phyloP scores from a whole-genome alignment of 1,140 invertebrate genomes.

The Hypothenemus hampei region DNA sequence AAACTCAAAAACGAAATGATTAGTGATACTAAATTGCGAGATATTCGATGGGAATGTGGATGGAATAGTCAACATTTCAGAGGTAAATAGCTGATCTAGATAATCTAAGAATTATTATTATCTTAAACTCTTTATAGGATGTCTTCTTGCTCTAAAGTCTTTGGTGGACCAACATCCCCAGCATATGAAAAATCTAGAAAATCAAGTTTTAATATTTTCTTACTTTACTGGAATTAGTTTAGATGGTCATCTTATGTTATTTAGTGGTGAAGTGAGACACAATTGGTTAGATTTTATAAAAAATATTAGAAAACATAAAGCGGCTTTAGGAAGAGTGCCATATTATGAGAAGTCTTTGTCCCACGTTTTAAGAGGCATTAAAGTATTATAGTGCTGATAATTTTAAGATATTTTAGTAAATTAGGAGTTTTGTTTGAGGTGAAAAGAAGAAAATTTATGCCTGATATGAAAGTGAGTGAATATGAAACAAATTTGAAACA shows the following conservation, averaged over 20 bases:
- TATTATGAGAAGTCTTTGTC: conserved; percentile 79
- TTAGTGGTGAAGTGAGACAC: conserved; percentile 83
- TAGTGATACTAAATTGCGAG: conserved; percentile 52
- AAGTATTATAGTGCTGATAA: conserved; percentile 39
- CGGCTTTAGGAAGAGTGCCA: conserved; percentile 67
- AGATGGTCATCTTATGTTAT: conserved; percentile 82
- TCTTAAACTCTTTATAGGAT: conserved; percentile 7
- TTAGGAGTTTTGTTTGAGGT: conserved; percentile 41
- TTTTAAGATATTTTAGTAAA: background rate
- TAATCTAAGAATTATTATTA: background rate
- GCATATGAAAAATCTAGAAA: conserved; percentile 10
- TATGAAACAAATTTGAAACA: conserved; percentile 78
- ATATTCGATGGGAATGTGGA: conserved; percentile 73
- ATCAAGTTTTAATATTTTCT: conserved; percentile 68
- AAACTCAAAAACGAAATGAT: conserved; percentile 56
- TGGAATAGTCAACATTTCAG: conserved; percentile 85
- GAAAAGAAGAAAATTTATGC: conserved; percentile 84
- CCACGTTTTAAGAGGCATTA: conserved; percentile 71
- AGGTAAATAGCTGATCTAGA: conserved; percentile 51
- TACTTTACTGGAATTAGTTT: conserved; percentile 83
- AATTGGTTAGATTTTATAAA: conserved; percentile 88
- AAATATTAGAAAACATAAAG: conserved; percentile 72
- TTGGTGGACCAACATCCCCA: conserved; percentile 20
- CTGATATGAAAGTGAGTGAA: conserved; percentile 73
- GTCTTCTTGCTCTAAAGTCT: conserved; percentile 20